Evolutionary conservation across 2,888 invertebrate species (phyloP).

Genomic region (Dioctria rufipes): DNA sequence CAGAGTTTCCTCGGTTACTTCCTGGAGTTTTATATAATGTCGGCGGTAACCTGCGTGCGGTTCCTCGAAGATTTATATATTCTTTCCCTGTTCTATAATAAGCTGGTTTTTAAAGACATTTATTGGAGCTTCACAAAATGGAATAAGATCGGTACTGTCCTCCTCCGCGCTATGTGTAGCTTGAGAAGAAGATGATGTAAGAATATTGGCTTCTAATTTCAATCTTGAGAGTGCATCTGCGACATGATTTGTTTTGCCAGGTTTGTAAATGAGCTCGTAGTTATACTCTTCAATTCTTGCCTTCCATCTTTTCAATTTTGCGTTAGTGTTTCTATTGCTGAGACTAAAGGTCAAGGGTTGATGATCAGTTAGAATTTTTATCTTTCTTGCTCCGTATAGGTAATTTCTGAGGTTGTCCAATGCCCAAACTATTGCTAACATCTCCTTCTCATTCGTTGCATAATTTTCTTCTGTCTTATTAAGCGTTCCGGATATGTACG

Average conservation of each 20-base stretch:
- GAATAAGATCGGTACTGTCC: constrained; percentile 58
- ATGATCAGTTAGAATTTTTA: constrained; percentile 50
- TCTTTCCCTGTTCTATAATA: background rate
- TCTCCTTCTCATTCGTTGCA: constrained; percentile 49
- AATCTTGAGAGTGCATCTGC: constrained; percentile 56
- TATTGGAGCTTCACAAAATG: constrained; percentile 56
- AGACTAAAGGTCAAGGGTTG: constrained; percentile 46
- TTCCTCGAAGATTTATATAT: no score
- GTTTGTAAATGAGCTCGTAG: constrained; percentile 19
- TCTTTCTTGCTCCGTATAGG: constrained; percentile 48
- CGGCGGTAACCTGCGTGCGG: constrained; percentile 4
- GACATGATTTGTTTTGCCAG: constrained; percentile 38
- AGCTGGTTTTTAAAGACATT: no score
- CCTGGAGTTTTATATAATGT: background rate
- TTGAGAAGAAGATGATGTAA: background rate
- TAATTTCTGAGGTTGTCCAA: constrained; percentile 51
- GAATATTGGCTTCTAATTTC: constrained; percentile 30
- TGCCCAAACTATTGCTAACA: constrained; percentile 49
- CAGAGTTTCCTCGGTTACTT: background rate
- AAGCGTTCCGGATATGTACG: constrained; percentile 51
- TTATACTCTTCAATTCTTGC: constrained; percentile 37
- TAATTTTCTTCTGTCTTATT: constrained; percentile 53
- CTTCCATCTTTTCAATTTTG: constrained; percentile 55
- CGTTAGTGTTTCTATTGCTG: constrained; percentile 53
- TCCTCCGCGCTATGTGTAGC: constrained; percentile 57